Base-by-base conservation (phyloP, 2,797 vertebrate species). In the Liparis tanakae region DNA sequence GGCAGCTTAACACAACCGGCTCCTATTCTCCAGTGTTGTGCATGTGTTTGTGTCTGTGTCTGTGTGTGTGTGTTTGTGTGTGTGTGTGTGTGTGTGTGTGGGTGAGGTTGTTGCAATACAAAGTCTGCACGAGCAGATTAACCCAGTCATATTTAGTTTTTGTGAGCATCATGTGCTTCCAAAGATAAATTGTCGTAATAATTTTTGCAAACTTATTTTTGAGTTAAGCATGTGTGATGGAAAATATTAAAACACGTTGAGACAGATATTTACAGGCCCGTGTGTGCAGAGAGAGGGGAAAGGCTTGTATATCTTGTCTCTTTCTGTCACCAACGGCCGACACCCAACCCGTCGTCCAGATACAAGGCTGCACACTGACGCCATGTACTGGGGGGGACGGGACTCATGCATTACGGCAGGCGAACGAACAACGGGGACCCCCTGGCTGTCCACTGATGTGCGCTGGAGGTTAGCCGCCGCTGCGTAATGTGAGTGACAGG, bases 1-100 rank as follows among this genome's bases (percentile, higher is more conserved):
- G 36, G 44, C 55, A 41, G 81, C 86, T 92, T 89, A 85, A 83
- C 83, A 80, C 84, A 44, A 3, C 53, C 48, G 10, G 62, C 67
- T 53, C 80, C 70, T 25, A 72, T 66, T 67, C 59, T 72, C 58
- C 53, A 9, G 13, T 25, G 13, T 14, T 70, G 7, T 54, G 2
- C 72, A 37, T 37, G 37, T 25, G 46, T 66, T 5, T 58, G 2
- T 70, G 46, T 44, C 41, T 18, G 46, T 73, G 7, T 55, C 1
- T 71, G 44, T 44, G 46, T 20, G 46, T 69, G 8, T 58, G 2
- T 72, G 44, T 50, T 2, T 30, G 25, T 30, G 46, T 20, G 46
- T 58, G 2, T 72, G 44, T 50, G 25, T 30, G 25, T 30, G 46
- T 20, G 46, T 73, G 7, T 58, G 2, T 74, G 39, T 39, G 44